Evolutionary conservation across 2,797 vertebrate genomes (phyloP), one percentile per base, ranked within the genome.

Genomic region (Sebastes aleutianus): DNA sequence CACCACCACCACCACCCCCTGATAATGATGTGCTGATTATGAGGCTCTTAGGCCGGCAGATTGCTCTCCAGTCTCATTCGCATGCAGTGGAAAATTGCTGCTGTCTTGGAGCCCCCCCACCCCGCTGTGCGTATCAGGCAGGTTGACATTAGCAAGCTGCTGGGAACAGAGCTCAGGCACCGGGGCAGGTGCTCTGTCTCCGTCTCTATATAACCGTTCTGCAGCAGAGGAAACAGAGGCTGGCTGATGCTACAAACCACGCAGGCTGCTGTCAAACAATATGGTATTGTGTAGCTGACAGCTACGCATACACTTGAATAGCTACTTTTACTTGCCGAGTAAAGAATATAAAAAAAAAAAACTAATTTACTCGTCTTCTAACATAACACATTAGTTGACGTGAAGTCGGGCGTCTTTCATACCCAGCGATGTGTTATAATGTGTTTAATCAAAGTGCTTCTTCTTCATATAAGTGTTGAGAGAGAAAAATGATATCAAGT

Each of bases 11-110:
- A 68, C 85, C 87, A 84, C 80, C 88, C 87, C 85, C 89, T 82
- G 83, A 90, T 95, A 96, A 96, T 95, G 93, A 95, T 93, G 93
- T 91, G 91, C 93, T 92, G 93, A 95, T 96, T 93, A 95, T 93
- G 92, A 95, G 94, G 86, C 93, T 95, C 93, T 92, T 87, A 92
- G 93, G 90, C 91, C 91, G 81, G 90, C 88, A 92, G 91, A 94
- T 92, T 93, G 93, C 94, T 94, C 93, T 94, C 90, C 84, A 88
- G 90, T 89, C 93, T 91, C 90, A 93, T 94, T 93, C 93, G 67
- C 92, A 93, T 95, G 93, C 92, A 93, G 93, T 89, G 88, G 93
- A 91, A 95, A 94, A 95, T 95, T 93, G 93, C 89, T 84, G 91
- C 89, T 90, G 91, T 92, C 92, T 93, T 89, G 88, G 85, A 80